Evolutionary conservation across 1,140 invertebrate genomes (phyloP), one percentile per base, ranked within the genome.

Genomic region (Zeugodacus cucurbitae): DNA sequence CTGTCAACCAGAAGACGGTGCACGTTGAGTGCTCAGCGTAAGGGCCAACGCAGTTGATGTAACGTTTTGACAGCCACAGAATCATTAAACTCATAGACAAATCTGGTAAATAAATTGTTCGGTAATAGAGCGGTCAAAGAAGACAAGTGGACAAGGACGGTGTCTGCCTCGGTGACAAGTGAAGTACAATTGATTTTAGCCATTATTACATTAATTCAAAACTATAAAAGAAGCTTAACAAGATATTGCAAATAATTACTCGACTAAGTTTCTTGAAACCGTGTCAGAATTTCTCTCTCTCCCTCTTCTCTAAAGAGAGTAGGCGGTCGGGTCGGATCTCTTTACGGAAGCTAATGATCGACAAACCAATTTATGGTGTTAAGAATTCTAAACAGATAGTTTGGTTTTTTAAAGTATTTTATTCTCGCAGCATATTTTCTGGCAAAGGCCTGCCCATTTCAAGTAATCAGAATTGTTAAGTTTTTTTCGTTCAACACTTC

Each of bases 81-180:
- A 82, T 48, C 7, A n/a, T 17, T 59, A 41, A 64, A 20, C 32
- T 37, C 20, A 62, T n/a, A 87, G 86, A 1, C 86, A 59, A 59
- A 32, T n/a, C 54, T 20, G 4, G 22, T 59, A 87, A 32, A 87
- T 26, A 87, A 64, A 87, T 59, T 3, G 54, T 41, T 64, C 10
- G 86, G 86, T 58, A 62, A 87, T 62, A 87, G 32, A 59, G 57
- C 86, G 59, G 57, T 62, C 37, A 87, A 59, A 87, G 29, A 62
- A 87, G 59, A 1, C 86, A 64, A 58, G 37, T 87, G 86, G 17
- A 7, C 34, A 32, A 58, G 54, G 86, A 29, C 54, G 57, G 59
- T 59, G n/a, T 29, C 48, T 6, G 1, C 14, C 26, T 8, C 14
- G 41, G 74, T 48, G 74, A 14, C n/a, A 48, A n/a, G 41, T 2